A percentile compares a stretch with the other conserved stretches of the same genome.
These are phyloP conservation scores for Pseudococcus longispinus DNA, from an alignment of 2,888 invertebrate genomes.

Conservation along the genomic window DNA sequence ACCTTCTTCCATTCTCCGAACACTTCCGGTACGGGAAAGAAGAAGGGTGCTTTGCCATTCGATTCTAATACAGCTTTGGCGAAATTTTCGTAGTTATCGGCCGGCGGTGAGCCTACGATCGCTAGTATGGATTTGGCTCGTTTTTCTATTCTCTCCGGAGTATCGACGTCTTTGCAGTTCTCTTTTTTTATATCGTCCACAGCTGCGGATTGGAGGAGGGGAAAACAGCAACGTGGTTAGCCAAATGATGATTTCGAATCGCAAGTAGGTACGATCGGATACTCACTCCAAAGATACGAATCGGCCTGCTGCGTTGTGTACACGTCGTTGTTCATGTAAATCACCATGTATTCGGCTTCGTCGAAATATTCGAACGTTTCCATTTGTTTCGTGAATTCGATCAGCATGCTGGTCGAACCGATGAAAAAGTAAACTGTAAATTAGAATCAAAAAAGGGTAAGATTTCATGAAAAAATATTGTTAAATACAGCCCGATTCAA, in stretches of 20 bases:
- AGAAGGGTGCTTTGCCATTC: constrained; percentile 81
- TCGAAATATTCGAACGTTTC: constrained; percentile 85
- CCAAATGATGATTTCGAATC: neutral
- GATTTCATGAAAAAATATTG: no score
- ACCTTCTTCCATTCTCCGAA: constrained; percentile 65
- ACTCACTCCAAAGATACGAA: constrained; percentile 79
- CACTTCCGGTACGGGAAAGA: constrained; percentile 73
- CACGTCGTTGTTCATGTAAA: constrained; percentile 92
- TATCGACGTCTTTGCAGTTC: constrained; percentile 70
- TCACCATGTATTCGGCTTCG: constrained; percentile 93
- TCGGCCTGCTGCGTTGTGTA: constrained; percentile 76
- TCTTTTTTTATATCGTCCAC: constrained; percentile 60
- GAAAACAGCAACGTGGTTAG: no score
- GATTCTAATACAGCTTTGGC: constrained; percentile 80
- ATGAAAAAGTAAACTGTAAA: constrained; percentile 91
- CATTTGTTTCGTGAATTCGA: constrained; percentile 92
- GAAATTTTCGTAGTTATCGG: constrained; percentile 75
- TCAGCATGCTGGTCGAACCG: constrained; percentile 82
- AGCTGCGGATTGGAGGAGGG: neutral
- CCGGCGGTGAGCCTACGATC: constrained; percentile 85
- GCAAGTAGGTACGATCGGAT: neutral
- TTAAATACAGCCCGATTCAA: no score
- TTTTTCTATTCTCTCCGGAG: constrained; percentile 65
- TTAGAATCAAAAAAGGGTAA: no score
- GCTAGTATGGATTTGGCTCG: constrained; percentile 84